phyloP scores from a whole-genome alignment of 2,797 vertebrate species.

The Numenius phaeopus region DNA sequence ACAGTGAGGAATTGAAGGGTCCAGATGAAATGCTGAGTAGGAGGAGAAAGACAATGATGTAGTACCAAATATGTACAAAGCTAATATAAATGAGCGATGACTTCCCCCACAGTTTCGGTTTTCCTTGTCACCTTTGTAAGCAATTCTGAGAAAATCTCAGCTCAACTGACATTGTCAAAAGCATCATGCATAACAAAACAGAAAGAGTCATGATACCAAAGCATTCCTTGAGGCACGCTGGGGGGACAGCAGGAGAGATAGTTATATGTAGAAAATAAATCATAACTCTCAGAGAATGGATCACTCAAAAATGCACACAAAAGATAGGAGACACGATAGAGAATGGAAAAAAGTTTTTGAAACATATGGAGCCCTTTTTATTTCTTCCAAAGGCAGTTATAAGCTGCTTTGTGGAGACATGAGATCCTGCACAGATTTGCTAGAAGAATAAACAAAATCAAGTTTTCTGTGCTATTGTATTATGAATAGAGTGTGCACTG shows the following conservation, averaged over 20 bases:
- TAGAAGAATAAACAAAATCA: background rate
- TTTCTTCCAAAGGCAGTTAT: background rate
- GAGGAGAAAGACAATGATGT: rapidly evolving
- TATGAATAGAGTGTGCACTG: background rate
- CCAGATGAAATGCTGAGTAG: background rate
- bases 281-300: background rate
- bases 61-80: background rate
- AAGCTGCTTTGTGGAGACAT: background rate
- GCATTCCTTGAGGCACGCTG: background rate
- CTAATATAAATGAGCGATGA: background rate
- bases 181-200: background rate
- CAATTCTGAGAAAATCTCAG: background rate
- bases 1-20: rapidly evolving
- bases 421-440: background rate
- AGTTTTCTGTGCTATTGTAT: background rate
- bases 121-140: background rate
- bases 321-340: background rate
- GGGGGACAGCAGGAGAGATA: background rate
- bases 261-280: background rate
- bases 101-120: background rate
- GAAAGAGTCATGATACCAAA: background rate
- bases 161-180: background rate
- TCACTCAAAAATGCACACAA: background rate
- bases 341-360: background rate
- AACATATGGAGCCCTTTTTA: background rate